These are phyloP conservation scores for Agrypnia vestita DNA, from an alignment of 1,140 invertebrate genomes.

Conservation along the genomic window DNA sequence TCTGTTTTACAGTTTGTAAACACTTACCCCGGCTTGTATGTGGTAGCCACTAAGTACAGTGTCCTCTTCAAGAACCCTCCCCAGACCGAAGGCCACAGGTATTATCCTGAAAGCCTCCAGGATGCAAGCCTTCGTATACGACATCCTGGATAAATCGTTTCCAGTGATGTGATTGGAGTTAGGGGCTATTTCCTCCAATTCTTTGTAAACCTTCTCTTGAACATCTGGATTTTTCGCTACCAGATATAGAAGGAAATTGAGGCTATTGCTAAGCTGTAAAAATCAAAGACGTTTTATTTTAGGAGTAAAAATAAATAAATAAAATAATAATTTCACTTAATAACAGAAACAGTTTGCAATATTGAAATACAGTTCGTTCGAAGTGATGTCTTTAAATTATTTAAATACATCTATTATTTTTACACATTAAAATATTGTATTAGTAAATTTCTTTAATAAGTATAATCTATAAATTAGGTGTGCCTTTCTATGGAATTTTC, in stretches of 20 bases:
- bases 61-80: conserved; percentile 84
- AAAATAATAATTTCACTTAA: too few relatives aligned
- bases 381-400: too few relatives aligned
- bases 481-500: too few relatives aligned
- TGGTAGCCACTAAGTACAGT: conserved; percentile 84
- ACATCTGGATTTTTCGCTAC: conserved; percentile 80
- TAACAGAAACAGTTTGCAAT: too few relatives aligned
- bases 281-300: conserved; percentile 17
- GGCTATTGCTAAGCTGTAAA: conserved; percentile 84
- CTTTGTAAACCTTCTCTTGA: conserved; percentile 84
- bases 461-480: too few relatives aligned
- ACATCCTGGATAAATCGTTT: conserved; percentile 77
- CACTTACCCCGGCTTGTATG: conserved; percentile 83
- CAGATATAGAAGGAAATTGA: conserved; percentile 85
- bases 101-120: conserved; percentile 88
- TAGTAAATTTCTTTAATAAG: too few relatives aligned
- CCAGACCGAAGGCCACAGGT: conserved; percentile 88
- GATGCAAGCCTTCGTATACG: conserved; percentile 89
- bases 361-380: too few relatives aligned
- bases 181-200: conserved; percentile 76
- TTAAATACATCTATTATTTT: too few relatives aligned
- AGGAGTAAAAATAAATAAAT: not conserved
- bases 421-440: too few relatives aligned
- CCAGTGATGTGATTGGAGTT: conserved; percentile 75
- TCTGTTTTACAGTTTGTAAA: not conserved